Conservation (phyloP, 2,888 invertebrate genomes). For the Crocallis elinguaria region DNA sequence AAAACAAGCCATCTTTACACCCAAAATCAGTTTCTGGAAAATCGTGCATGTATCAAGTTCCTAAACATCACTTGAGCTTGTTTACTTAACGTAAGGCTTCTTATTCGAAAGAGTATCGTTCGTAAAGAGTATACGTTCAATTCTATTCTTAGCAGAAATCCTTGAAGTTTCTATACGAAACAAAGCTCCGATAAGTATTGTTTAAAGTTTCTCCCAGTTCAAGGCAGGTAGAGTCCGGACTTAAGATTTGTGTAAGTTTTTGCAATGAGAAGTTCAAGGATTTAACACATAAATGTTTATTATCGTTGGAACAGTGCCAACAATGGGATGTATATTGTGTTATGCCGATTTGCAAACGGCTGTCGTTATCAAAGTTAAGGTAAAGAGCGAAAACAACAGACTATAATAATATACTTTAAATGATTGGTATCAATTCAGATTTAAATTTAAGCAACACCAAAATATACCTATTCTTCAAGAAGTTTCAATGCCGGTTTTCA, state of each 20-base stretch:
- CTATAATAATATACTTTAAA: too few relatives aligned
- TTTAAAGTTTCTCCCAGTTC: not conserved
- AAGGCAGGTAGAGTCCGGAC: too few relatives aligned
- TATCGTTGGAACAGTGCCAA: constrained; percentile 12
- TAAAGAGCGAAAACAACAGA: too few relatives aligned
- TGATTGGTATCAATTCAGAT: too few relatives aligned
- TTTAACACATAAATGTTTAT: constrained; percentile 12
- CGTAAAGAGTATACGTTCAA: too few relatives aligned
- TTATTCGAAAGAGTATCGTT: too few relatives aligned
- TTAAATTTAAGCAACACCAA: too few relatives aligned
- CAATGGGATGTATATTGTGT: not conserved
- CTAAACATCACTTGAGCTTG: constrained; percentile 1
- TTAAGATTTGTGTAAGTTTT: too few relatives aligned
- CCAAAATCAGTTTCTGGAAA: not conserved
- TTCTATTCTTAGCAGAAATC: not conserved
- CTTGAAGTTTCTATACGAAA: not conserved
- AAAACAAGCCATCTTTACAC: too few relatives aligned
- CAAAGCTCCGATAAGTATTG: not conserved
- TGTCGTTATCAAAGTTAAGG: not conserved
- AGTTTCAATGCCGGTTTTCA: too few relatives aligned
- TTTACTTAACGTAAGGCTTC: constrained; percentile 8
- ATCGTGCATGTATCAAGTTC: constrained; percentile 2
- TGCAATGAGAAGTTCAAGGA: constrained; percentile 13
- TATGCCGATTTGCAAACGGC: not conserved
- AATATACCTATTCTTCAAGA: too few relatives aligned